Percentiles rank a stretch among this genome's conserved stretches.
Evolutionary conservation across 2,888 invertebrate genomes (phyloP).

Genomic region (Deilephila elpenor): DNA sequence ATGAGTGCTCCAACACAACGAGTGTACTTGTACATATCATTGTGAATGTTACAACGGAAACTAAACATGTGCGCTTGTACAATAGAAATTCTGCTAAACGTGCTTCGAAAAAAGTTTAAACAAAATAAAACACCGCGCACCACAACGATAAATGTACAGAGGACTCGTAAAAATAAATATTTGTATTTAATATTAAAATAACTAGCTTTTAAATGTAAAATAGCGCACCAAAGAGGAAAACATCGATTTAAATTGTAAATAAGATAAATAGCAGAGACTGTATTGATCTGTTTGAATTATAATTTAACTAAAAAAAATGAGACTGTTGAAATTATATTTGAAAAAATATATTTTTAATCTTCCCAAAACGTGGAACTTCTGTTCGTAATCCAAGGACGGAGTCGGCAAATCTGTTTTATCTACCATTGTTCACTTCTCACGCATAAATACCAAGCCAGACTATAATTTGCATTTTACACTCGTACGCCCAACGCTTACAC

Average conservation of each 20-base stretch:
- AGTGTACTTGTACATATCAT: slow-evolving; percentile 3
- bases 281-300: too few relatives aligned
- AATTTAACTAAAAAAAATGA: too few relatives aligned
- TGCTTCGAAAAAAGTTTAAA: slow-evolving; percentile 19
- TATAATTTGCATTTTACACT: slow-evolving; percentile 26
- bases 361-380: not conserved
- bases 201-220: too few relatives aligned
- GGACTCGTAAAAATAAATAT: not conserved
- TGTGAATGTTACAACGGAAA: slow-evolving; percentile 18
- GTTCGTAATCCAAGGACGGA: not conserved
- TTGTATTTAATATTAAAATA: not conserved
- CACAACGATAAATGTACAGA: slow-evolving; percentile 1
- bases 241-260: too few relatives aligned
- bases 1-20: slow-evolving; percentile 17
- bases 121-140: not conserved
- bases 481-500: slow-evolving; percentile 10
- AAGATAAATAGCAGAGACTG: too few relatives aligned
- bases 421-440: slow-evolving; percentile 11
- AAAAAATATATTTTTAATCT: too few relatives aligned
- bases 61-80: slow-evolving; percentile 19
- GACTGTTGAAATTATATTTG: too few relatives aligned
- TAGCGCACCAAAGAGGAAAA: too few relatives aligned
- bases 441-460: slow-evolving; percentile 11
- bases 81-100: slow-evolving; percentile 25
- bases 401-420: slow-evolving; percentile 6